These are phyloP conservation scores for Ceratoteleas bidentatus DNA, from an alignment of 1,140 invertebrate species.

Conservation along the genomic window DNA sequence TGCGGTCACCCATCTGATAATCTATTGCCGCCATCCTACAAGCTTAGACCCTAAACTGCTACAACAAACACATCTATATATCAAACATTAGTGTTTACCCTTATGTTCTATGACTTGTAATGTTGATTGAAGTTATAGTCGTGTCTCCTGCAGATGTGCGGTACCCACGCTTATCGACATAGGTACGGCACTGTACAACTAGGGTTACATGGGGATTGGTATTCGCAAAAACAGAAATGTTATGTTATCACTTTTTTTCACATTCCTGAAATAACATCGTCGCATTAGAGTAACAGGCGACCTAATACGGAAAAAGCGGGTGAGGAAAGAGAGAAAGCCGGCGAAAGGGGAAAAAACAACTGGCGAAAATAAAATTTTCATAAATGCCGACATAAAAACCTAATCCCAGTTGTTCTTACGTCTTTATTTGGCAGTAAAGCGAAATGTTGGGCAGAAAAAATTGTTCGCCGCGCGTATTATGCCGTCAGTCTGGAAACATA, in stretches of 20 bases:
- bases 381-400: conserved; percentile 1
- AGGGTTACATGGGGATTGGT: conserved; percentile 22
- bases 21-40: conserved; percentile 43
- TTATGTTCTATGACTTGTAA: conserved; percentile 62
- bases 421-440: conserved; percentile 14
- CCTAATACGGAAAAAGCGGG: background rate
- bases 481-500: conserved; percentile 1
- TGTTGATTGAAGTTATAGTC: conserved; percentile 65
- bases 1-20: conserved; percentile 46
- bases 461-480: conserved; percentile 5
- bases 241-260: conserved; percentile 7
- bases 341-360: background rate
- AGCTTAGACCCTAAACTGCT: conserved; percentile 52
- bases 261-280: conserved; percentile 15
- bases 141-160: conserved; percentile 59
- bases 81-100: conserved; percentile 61
- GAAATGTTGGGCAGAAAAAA: conserved; percentile 15
- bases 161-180: conserved; percentile 61
- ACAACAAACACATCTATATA: conserved; percentile 61
- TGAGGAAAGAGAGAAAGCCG: too few species aligned
- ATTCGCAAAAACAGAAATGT: conserved; percentile 29
- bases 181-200: conserved; percentile 39
- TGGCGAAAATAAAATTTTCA: background rate
- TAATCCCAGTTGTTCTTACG: conserved; percentile 11
- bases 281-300: background rate